Conservation (phyloP, 2,888 invertebrate species). For the Seira sanloemensis region DNA sequence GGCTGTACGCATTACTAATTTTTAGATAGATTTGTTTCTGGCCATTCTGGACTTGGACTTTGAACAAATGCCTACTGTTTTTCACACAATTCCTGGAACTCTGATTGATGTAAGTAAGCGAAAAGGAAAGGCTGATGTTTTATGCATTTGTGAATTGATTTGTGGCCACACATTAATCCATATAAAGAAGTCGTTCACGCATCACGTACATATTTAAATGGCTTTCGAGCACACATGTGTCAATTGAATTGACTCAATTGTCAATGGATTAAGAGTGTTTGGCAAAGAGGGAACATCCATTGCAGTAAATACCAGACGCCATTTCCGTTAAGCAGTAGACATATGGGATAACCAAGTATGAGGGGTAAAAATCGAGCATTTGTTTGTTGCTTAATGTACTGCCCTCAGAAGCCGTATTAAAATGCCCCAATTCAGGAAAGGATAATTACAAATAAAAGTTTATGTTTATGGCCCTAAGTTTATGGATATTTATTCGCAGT, state of each 20-base stretch:
- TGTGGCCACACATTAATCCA: not conserved
- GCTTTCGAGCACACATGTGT: not conserved
- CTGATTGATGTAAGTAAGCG: constrained; percentile 1
- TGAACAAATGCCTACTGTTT: not conserved
- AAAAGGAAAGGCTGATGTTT: constrained; percentile 6
- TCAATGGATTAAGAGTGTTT: not conserved
- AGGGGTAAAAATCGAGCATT: too few species aligned
- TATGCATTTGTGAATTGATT: not conserved
- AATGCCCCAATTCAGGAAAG: not conserved
- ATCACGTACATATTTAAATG: too few species aligned
- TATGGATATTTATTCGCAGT: not conserved
- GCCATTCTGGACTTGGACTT: not conserved
- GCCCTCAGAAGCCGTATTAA: not conserved
- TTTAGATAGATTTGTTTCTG: not conserved
- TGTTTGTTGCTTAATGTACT: not conserved
- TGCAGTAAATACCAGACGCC: not conserved
- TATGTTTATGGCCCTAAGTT: not conserved
- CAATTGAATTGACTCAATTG: not conserved
- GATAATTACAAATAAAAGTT: not conserved
- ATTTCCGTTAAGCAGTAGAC: too few species aligned
- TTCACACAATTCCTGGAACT: not conserved
- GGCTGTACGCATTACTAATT: not conserved
- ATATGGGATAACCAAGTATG: too few species aligned
- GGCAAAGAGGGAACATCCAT: not conserved
- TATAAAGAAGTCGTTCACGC: too few species aligned